Base-by-base conservation (phyloP, 2,888 invertebrate species). In the Hylaea fasciaria region DNA sequence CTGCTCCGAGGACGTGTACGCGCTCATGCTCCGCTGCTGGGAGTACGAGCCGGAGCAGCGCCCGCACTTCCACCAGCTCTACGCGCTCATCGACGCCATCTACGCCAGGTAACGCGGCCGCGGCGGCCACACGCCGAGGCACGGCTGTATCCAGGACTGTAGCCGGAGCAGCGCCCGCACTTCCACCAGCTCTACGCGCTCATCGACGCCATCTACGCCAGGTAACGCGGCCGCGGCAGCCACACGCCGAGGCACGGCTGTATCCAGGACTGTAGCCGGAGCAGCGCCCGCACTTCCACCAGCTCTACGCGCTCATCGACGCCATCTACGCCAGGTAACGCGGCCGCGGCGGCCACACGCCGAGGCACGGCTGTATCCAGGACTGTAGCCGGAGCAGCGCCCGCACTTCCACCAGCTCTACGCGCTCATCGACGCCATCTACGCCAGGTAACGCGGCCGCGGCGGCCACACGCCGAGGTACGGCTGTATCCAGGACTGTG, bases 11-110 rank as follows among this genome's bases (percentile, higher is more conserved):
- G 96, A 97, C 82, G 96, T 98, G 84, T 97, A 98, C 87, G 94
- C 96, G 60, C 91, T 98, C 63, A 98, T 98, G 98, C 88, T 97
- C 61, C 94, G 96, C 62, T 98, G 98, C 83, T 98, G 98, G 98
- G 97, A 97, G 78, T 97, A 98, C 81, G 96, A 97, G 78, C 96
- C 98, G 2, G 97, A 98, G 68, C 95, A 96, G 77, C 93, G 98
- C 73, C 98, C 98, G 40, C 97, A 97, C 86, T 98, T 98, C 88
- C 96, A 96, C 85, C 97, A 97, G 89, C 96, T 98, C 73, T 95
- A 94, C 82, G 94, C 95, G 32, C 94, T 95, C 66, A 96, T 97
- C 14, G 97, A 97, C 81, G 95, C 94, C 71, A 91, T 95, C 44
- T 92, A 89, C 76, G 90, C 90, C 17, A 43, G 43, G 17, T 43